Conservation (phyloP, 2,797 vertebrate species). For the Benthosema pterotum region DNA sequence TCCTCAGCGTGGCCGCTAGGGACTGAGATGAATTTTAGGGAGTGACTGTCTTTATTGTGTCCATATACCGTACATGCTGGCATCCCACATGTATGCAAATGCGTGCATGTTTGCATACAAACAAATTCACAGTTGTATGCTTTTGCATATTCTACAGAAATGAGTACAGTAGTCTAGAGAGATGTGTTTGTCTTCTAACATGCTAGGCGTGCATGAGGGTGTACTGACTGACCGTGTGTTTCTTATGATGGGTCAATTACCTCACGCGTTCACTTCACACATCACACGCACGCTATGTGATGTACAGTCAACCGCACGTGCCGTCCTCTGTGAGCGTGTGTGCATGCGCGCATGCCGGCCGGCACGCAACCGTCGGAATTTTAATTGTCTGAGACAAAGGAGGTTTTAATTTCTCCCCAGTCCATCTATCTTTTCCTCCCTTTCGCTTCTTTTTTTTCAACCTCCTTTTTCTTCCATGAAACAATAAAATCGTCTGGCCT, state of each 20-base stretch:
- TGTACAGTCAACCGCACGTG: neutral
- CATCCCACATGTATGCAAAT: no score
- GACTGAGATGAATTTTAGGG: no score
- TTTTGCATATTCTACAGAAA: no score
- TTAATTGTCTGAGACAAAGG: slow-evolving; percentile 80
- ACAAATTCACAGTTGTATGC: no score
- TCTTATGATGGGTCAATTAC: neutral
- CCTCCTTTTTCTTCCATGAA: slow-evolving; percentile 81
- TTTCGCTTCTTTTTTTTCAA: slow-evolving; percentile 44
- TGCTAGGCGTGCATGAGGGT: slow-evolving; percentile 2
- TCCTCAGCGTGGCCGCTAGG: no score
- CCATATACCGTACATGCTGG: no score
- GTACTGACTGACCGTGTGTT: slow-evolving; percentile 1
- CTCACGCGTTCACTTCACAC: no score
- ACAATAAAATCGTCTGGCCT: slow-evolving; percentile 90
- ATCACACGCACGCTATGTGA: no score
- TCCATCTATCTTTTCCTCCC: slow-evolving; percentile 79
- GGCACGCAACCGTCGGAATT: slow-evolving; percentile 59
- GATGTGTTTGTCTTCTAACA: neutral
- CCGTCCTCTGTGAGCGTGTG: neutral
- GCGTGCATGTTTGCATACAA: no score
- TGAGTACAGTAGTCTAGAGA: no score
- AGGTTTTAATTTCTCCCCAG: slow-evolving; percentile 67
- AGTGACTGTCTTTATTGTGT: no score
- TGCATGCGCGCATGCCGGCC: neutral